Conservation (phyloP, 2,797 vertebrate genomes). For the Pangasius mekongensis region DNA sequence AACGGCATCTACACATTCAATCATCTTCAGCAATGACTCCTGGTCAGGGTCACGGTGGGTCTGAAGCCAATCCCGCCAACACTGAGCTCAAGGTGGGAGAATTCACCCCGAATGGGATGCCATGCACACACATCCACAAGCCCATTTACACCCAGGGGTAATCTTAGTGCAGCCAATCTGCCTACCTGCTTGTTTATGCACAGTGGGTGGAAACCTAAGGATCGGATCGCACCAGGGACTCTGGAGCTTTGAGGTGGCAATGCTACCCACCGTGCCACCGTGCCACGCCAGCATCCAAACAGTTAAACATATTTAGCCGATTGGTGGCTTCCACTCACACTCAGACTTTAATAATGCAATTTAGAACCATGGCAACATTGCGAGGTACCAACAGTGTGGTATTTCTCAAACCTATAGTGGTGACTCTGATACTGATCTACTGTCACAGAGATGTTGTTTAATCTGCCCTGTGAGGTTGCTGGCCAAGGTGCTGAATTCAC, state of each 20-base stretch:
- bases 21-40: neutral
- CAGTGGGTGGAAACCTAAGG: neutral
- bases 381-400: neutral
- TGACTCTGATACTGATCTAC: neutral
- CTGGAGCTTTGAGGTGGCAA: neutral
- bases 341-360: neutral
- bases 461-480: conserved; percentile 56
- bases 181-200: neutral
- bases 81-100: neutral
- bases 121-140: neutral
- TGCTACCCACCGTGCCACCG: neutral
- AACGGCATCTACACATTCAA: neutral
- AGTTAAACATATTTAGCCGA: neutral
- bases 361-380: neutral
- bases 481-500: conserved; percentile 74
- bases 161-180: neutral
- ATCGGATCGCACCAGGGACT: neutral
- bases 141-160: neutral
- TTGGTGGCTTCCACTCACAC: neutral
- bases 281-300: neutral
- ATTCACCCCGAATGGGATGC: neutral
- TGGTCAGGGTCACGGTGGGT: neutral
- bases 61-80: neutral
- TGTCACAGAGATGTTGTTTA: neutral
- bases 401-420: neutral